Conservation (phyloP, 1,140 invertebrate species). For the Stegodyphus mimosarum region DNA sequence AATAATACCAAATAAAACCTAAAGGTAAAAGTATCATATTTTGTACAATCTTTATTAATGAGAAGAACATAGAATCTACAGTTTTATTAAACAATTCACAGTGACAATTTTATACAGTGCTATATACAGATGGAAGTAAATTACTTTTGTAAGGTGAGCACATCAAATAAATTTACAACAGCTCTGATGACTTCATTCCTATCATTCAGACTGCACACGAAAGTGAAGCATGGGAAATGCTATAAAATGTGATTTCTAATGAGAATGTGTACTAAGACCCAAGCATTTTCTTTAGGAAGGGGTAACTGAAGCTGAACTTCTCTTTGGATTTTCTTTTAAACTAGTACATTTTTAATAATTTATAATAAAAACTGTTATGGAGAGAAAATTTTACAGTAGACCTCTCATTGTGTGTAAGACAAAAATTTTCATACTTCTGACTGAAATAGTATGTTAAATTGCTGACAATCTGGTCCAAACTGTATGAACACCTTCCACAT, state of each 20-base stretch:
- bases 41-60: slow-evolving; percentile 49
- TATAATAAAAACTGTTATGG: slow-evolving; percentile 33
- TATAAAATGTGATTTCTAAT: slow-evolving; percentile 57
- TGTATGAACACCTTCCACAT: too few species aligned
- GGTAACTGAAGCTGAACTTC: slow-evolving; percentile 22
- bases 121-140: slow-evolving; percentile 61
- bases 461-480: too few species aligned
- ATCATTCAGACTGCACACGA: slow-evolving; percentile 42
- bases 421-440: too few species aligned
- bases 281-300: slow-evolving; percentile 5
- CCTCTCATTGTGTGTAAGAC: too few species aligned
- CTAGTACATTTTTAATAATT: slow-evolving; percentile 22
- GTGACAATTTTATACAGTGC: slow-evolving; percentile 60
- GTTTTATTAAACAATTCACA: slow-evolving; percentile 61
- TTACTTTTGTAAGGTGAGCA: slow-evolving; percentile 56
- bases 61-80: slow-evolving; percentile 55
- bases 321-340: slow-evolving; percentile 17
- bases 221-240: slow-evolving; percentile 53
- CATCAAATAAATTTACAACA: slow-evolving; percentile 57
- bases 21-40: neutral
- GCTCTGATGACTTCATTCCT: slow-evolving; percentile 38
- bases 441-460: too few species aligned
- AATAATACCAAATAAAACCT: too few species aligned
- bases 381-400: neutral
- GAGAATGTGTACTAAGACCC: slow-evolving; percentile 40